Evolutionary conservation across 2,113 vertebrate species (phyloP), one percentile per base, ranked within the genome.

Genomic region (Octodon degus): DNA sequence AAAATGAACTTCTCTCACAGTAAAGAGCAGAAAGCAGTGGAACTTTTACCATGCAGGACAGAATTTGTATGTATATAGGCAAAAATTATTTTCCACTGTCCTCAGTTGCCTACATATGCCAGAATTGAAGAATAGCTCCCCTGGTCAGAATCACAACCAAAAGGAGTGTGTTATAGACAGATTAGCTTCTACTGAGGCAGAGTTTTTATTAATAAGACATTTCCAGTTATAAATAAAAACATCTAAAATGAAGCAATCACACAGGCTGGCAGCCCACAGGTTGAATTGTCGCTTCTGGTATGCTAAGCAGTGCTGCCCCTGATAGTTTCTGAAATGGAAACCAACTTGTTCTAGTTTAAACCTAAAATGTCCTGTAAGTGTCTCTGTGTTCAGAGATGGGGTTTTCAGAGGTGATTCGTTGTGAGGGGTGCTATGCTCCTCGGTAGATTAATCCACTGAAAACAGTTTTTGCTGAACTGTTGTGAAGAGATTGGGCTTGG

Each of bases 251-350:
- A 91, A 34, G 60, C n/a, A 19, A 50, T 40, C 89, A 14, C 12
- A 27, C 34, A 55, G 40, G 19, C 30, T 32, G 47, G 60, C 20
- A 81, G 63, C 76, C 68, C 12, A 1, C 1, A 37, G 30, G 58
- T 63, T 11, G 5, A 50, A 25, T 0, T 47, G 16, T 92, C n/a
- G 30, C 22, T 32, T 17, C 7, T 14, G 7, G 25, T 17, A 25
- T 50, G 53, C 27, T 37, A 30, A 86, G 25, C 7, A 50, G 40
- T 43, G 40, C n/a, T 87, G 25, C 34, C 65, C 82, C 40, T 13
- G 37, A 13, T 22, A 63, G 63, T 60, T 96, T 81, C 65, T 80
- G 32, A 96, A 83, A 72, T 50, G 50, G n/a, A 93, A 86, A 68
- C 5, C 37, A 72, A 83, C 30, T 30, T 47, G 13, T 47, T 77